Evolutionary conservation across 2,113 vertebrate genomes (phyloP), one percentile per base, ranked within the genome.

Genomic region (Hiodon alosoides): DNA sequence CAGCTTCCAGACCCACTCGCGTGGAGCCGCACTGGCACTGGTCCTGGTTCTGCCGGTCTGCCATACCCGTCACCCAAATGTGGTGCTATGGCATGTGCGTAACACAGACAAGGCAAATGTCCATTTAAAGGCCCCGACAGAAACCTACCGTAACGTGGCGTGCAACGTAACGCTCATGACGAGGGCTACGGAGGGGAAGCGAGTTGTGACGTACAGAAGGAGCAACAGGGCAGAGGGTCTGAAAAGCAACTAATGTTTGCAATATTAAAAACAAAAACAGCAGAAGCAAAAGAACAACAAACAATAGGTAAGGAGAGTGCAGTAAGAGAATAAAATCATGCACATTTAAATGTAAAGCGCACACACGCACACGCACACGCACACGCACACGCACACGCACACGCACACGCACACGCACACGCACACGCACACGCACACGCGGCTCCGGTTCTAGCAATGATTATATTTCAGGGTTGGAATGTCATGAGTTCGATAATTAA

Each of bases 131-230:
- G 71, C 58, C 52, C 9, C 47, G n/a, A 4, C 10, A 59, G 4
- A 59, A 7, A 11, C 16, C 31, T 47, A 31, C 31, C 2, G 31
- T 31, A 31, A 31, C 31, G 31, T 31, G 31, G 31, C 31, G 31
- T 31, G 31, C 31, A 31, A 31, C 31, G 31, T 31, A 31, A 31
- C 31, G 31, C 31, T 31, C 31, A 31, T 31, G 31, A 31, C 31
- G 1, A 31, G 69, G 69, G 69, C 8, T 16, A 5, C 17, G 17
- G 4, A 9, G 55, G n/a, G 5, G 54, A 50, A 59, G 17, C 9
- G 60, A 73, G 59, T n/a, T 13, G 47, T 66, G 60, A 69, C 61
- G 46, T 70, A n/a, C 70, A 60, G 16, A 61, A 14, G 50, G 48
- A 4, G 17, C 67, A 61, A 8, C 4, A 62, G 67, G 58, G 48